phyloP scores from a whole-genome alignment of 2,888 invertebrate species.

The Heliconius ismenius region DNA sequence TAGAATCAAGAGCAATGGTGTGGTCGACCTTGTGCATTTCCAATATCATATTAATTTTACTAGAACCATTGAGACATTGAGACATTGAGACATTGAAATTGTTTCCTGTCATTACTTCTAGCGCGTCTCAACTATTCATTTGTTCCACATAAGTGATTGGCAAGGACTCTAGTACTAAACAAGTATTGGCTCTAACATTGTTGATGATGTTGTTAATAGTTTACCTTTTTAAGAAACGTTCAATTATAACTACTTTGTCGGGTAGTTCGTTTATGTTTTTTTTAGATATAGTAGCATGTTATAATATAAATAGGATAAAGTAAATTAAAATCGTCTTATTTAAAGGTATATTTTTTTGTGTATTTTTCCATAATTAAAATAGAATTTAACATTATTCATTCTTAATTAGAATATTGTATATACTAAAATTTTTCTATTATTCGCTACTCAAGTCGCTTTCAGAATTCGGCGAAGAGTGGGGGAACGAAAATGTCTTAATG shows the following conservation, averaged over 20 bases:
- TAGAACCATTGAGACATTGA: slow-evolving; percentile 48
- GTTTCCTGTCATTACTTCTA: slow-evolving; percentile 65
- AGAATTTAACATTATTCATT: too few relatives aligned
- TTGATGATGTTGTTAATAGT: slow-evolving; percentile 6
- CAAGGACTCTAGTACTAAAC: slow-evolving; percentile 34
- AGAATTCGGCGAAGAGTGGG: too few relatives aligned
- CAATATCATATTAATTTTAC: slow-evolving; percentile 59
- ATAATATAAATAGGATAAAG: too few relatives aligned
- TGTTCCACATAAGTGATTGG: slow-evolving; percentile 43
- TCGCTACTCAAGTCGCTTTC: too few relatives aligned
- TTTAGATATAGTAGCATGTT: background rate
- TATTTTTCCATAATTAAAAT: too few relatives aligned
- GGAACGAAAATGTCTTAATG: too few relatives aligned
- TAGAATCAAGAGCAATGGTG: slow-evolving; percentile 38
- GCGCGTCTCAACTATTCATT: slow-evolving; percentile 43
- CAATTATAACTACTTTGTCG: background rate
- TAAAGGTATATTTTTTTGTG: too few relatives aligned
- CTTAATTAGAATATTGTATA: too few relatives aligned
- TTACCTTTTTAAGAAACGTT: background rate
- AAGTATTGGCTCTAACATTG: slow-evolving; percentile 10
- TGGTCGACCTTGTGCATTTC: slow-evolving; percentile 40
- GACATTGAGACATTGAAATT: slow-evolving; percentile 38
- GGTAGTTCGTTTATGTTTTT: background rate
- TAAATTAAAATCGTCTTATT: too few relatives aligned
- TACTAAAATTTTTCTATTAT: too few relatives aligned